Base-by-base conservation (phyloP, 2,797 vertebrate species). In the Molossus alvarezi region DNA sequence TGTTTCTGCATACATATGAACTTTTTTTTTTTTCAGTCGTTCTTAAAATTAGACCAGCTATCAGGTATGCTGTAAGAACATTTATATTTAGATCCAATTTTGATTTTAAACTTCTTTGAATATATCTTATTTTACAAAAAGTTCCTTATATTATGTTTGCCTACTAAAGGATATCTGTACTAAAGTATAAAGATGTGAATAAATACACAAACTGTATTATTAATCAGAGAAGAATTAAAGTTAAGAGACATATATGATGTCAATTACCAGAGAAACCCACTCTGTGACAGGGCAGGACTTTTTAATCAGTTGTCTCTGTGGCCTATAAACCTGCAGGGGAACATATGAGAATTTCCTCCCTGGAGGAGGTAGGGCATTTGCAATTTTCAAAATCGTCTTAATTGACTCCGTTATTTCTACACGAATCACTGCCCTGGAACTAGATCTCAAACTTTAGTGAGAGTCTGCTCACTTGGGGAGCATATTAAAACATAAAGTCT, bases 71-170 rank as follows among this genome's bases (percentile, higher is more conserved):
- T 55, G 62, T 41, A 51, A 58, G 69, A 67, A 64, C 1, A 64
- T 58, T 87, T 90, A 69, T 7, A 65, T 62, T 69, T 73, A 86
- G 25, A 53, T 75, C 10, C 53, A 92, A 60, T 69, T 23, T 87
- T 87, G 11, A 72, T 58, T 86, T 90, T 89, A 71, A 95, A 20
- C 7, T 37, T 41, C 3, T 91, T 64, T 76, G 33, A 85, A 11
- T 21, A 88, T 29, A 53, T 21, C 88, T 84, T 11, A 62, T 77
- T 95, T 57, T 81, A 21, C 37, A 37, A 60, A 83, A 67, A 51
- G 0, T 29, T 60, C 1, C 58, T 65, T 48, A 69, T 29, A 64
- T 33, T 72, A 83, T 27, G 29, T 79, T 83, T 58, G 21, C 5
- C 10, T 72, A 41, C 13, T 15, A 51, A 72, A 65, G 27, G 0